phyloP scores from a whole-genome alignment of 1,140 invertebrate genomes.

The Propsilocerus akamusi region DNA sequence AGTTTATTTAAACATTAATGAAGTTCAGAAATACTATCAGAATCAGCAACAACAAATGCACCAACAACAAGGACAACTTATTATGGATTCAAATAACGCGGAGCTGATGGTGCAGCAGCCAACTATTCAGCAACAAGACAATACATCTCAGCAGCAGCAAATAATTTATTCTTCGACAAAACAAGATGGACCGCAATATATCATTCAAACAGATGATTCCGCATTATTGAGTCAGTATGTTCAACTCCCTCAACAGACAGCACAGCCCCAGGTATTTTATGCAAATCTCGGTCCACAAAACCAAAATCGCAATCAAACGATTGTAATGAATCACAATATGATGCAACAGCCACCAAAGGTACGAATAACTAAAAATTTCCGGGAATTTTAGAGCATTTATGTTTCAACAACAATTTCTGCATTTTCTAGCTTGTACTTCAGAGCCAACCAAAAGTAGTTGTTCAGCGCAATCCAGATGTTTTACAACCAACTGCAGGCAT shows the following conservation, averaged over 20 bases:
- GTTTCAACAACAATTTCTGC: neutral
- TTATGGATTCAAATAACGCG: too few relatives aligned
- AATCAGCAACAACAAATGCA: constrained; percentile 15
- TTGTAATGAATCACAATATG: neutral
- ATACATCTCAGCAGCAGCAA: neutral
- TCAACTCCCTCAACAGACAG: neutral
- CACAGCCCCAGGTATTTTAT: neutral
- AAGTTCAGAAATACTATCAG: constrained; percentile 5
- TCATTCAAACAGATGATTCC: neutral
- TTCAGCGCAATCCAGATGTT: neutral
- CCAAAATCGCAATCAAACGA: neutral
- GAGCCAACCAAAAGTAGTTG: neutral
- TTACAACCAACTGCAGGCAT: neutral
- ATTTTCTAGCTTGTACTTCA: neutral
- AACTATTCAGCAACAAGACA: too few relatives aligned
- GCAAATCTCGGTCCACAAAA: neutral
- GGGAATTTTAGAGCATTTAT: neutral
- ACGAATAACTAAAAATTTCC: neutral
- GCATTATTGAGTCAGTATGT: neutral
- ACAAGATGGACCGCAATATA: neutral
- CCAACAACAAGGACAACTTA: constrained; percentile 8
- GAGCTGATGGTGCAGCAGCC: too few relatives aligned
- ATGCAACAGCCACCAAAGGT: neutral
- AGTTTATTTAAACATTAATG: constrained; percentile 13
- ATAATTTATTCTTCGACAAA: neutral